Base-by-base conservation (phyloP, 2,113 vertebrate genomes). In the Scomber japonicus region DNA sequence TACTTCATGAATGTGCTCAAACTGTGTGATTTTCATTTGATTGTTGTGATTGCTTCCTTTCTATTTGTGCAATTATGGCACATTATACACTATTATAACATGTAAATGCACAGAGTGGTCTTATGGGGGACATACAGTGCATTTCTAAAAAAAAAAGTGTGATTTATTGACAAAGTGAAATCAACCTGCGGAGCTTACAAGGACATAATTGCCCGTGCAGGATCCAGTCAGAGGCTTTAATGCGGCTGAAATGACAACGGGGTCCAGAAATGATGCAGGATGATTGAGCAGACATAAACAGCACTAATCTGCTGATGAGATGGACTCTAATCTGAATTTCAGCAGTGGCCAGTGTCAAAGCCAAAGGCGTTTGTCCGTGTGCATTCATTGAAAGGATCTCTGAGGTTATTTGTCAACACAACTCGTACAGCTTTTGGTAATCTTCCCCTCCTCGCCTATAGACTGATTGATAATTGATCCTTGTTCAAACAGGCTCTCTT, bases 381-480 rank as follows among this genome's bases (percentile, higher is more conserved):
- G 95, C 94, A 96, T 96, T 94, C 91, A 94, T 95, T 90, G 94
- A 82, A 65, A 45, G 91, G 94, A 94, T 96, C 94, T 76, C 62
- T 0, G 71, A 21, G 88, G 81, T 84, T 86, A 88, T 93, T 94
- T 92, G 94, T 95, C 91, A 95, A 95, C 91, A 91, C 78, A 85
- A 76, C 89, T 87, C 46, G 45, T 71, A 67, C 53, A 59, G 87
- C 75, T 71, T 71, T 49, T 31, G 83, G 74, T 87, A 82, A 88
- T 89, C 89, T 82, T 71, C 74, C 74, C 68, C 75, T 71, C 46
- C 84, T 76, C 45, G 63, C 60, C 65, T 70, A 64, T 77, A 64
- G 71, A 77, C 88, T 88, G 88, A 94, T 91, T 92, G 88, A 85
- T 92, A 89, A 96, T 95, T 95, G 95, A 96, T 96, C 91, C 83